Evolutionary conservation across 1,140 invertebrate species (phyloP), one percentile per base, ranked within the genome.

Genomic region (Mercenaria mercenaria): DNA sequence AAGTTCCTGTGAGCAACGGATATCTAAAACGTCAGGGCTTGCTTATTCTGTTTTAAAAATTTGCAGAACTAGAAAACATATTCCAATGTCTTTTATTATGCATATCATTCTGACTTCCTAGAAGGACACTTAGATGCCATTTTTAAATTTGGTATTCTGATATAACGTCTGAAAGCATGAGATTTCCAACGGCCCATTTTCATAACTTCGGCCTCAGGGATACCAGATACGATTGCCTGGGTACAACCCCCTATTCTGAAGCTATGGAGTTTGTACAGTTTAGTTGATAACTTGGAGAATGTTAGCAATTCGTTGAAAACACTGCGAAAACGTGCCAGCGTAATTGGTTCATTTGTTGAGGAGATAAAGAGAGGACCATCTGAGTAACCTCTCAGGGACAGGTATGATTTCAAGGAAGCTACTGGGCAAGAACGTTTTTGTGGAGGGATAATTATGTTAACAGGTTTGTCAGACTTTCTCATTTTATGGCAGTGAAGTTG

Each of bases 191-290:
- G 41, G 1, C 76, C 39, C 47, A 79, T 47, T 52, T 47, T 6
- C 76, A 79, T 79, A 41, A 79, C 47, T 18, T 79, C 76, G n/a
- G 41, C n/a, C 50, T 79, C 76, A 79, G 76, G 47, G 15, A 23
- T 79, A 50, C 76, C 76, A 10, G 76, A 26, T 15, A 79, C 50
- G 26, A 79, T 50, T 50, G 76, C 37, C 50, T 79, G 76, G 29
- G 76, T 79, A 26, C 76, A 79, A 26, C 41, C 76, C 10, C 76
- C 76, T 47, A 79, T 79, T 52, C 76, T 41, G 29, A 79, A 47
- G 47, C 76, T 79, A 41, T 79, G 76, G 47, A 79, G 47, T 79
- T 43, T 79, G 76, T 79, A 79, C 10, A 50, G 47, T 32, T 32
- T 79, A 18, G 13, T 20, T 23, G 39, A 43, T 32, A 79, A 52